Base-by-base conservation (phyloP, 2,113 vertebrate genomes). In the Dipodomys merriami region DNA sequence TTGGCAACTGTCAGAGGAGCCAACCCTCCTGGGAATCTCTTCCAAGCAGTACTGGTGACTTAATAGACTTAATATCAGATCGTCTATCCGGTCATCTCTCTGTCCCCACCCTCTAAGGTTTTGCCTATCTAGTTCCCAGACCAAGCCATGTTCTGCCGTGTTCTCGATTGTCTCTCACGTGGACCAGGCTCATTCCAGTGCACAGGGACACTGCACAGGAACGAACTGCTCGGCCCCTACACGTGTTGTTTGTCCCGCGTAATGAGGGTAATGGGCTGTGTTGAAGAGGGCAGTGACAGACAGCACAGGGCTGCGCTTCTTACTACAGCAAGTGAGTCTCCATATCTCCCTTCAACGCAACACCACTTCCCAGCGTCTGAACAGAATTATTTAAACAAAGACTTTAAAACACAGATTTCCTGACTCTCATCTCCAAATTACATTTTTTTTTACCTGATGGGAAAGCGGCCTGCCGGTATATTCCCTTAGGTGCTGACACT, bases 381-480 rank as follows among this genome's bases (percentile, higher is more conserved):
- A 67, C 30, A 88, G 69, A 94, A 94, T 89, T 86, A 73, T 83
- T 76, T 83, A 53, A 35, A 77, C 49, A 73, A 90, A 86, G 25
- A 35, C 18, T 72, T 92, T 91, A n/a, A 76, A 88, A 90, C 49
- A 83, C 18, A 64, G 49, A 74, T 94, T 74, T 90, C 57, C 27
- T 29, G 60, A 27, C 62, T 85, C 77, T 39, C 91, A 23, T 67
- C 64, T 78, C 39, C 39, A 27, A n/a, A 33, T 35, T 88, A 33
- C 53, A 33, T 35, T 80, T 57, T 86, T 53, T 49, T 16, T 57
- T 3, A 15, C 53, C 80, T 29, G 25, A 46, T 25, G 60, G 67
- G n/a, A 44, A 89, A 60, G 20, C 57, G 13, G 84, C 25, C 53
- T 72, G 30, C 27, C 44, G 78, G 27, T 19, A 5, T 39, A 46